These are phyloP conservation scores for Hylaeus anthracinus DNA, from an alignment of 1,140 invertebrate genomes.

Conservation along the genomic window DNA sequence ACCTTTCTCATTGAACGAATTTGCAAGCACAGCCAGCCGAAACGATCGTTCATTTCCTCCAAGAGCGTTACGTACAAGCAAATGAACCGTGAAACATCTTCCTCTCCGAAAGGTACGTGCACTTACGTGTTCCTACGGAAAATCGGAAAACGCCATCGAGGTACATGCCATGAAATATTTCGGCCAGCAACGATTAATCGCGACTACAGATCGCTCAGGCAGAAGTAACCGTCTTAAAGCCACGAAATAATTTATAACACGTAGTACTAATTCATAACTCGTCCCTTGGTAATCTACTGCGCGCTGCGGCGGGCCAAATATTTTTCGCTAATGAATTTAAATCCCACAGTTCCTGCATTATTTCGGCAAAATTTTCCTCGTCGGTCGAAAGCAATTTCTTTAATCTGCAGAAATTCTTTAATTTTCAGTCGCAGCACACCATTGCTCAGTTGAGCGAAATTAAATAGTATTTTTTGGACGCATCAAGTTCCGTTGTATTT, in stretches of 20 bases:
- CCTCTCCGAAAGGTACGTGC: conserved; percentile 24
- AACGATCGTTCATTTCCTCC: conserved; percentile 42
- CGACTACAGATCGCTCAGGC: conserved; percentile 53
- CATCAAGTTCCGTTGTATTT: too few relatives aligned
- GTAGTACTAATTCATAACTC: neutral
- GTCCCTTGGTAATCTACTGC: conserved; percentile 49
- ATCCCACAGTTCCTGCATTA: conserved; percentile 17
- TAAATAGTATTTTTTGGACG: too few relatives aligned
- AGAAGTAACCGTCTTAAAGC: conserved; percentile 62
- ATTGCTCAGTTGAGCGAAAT: too few relatives aligned
- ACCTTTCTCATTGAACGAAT: conserved; percentile 28
- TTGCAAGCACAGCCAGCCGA: conserved; percentile 31
- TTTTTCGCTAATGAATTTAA: conserved; percentile 18
- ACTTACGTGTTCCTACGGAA: conserved; percentile 5
- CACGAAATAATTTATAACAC: conserved; percentile 60
- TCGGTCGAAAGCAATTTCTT: neutral
- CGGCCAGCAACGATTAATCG: conserved; percentile 63
- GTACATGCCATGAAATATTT: conserved; percentile 64
- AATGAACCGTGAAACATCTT: conserved; percentile 63
- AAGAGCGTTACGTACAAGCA: conserved; percentile 44
- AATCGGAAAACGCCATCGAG: conserved; percentile 23
- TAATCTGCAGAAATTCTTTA: too few relatives aligned
- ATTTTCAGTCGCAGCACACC: too few relatives aligned
- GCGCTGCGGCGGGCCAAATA: conserved; percentile 6
- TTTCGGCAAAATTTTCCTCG: neutral